Conservation (phyloP, 37 sponge, comb jelly and placozoan genomes). For the Eunapius fragilis region DNA sequence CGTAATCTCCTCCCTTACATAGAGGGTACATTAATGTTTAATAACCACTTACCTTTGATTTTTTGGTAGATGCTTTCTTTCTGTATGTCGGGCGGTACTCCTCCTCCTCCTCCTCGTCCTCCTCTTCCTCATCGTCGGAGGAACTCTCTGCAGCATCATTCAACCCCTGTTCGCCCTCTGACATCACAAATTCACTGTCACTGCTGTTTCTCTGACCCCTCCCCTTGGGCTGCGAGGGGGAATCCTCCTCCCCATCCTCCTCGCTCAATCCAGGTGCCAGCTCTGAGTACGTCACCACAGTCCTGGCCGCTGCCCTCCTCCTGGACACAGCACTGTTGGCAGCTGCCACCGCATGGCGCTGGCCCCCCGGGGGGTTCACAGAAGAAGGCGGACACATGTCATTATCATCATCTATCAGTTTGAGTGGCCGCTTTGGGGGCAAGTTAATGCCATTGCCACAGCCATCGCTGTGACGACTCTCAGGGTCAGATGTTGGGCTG, state of each 20-base stretch:
- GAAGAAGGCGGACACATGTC: neutral
- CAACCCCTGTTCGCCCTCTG: no score
- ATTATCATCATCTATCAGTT: neutral
- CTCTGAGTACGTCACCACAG: neutral
- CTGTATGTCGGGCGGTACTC: no score
- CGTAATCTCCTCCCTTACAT: neutral
- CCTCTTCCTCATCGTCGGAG: no score
- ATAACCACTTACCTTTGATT: no score
- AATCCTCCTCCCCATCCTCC: neutral
- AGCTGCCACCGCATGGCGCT: neutral
- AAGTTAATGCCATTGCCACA: neutral
- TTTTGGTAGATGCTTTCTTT: no score
- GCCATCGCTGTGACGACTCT: neutral
- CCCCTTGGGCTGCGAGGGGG: neutral
- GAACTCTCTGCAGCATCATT: no score
- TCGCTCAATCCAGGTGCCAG: neutral
- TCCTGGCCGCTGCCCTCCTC: neutral
- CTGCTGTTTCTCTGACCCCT: neutral
- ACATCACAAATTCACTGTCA: constrained; percentile 59
- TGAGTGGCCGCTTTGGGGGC: neutral
- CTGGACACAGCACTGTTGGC: neutral
- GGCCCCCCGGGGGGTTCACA: neutral
- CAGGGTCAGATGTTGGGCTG: neutral
- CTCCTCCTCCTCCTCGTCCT: no score
- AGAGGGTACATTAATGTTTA: neutral